A percentile compares a stretch with the other conserved stretches of the same genome.
These are phyloP conservation scores for Bimastos eiseni DNA, from an alignment of 2,888 invertebrate species.

Conservation along the genomic window DNA sequence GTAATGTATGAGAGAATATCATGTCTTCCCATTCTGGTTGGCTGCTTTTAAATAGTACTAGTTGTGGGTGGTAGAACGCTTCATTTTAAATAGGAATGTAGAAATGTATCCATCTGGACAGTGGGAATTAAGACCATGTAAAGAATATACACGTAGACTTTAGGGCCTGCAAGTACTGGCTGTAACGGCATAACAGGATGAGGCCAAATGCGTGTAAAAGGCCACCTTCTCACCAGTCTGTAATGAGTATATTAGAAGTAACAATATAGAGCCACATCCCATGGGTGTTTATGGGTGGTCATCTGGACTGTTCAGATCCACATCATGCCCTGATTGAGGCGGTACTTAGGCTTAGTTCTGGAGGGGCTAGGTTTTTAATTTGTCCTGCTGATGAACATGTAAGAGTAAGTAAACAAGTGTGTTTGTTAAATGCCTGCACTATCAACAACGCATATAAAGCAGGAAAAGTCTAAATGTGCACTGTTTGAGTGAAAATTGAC, in stretches of 20 bases:
- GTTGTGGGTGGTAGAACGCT: no score
- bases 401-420: no score
- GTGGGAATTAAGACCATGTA: no score
- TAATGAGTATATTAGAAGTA: neutral
- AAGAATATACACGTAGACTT: neutral
- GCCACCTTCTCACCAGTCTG: neutral
- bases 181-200: neutral
- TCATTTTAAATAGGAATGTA: no score
- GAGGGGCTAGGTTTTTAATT: neutral
- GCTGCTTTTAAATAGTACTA: neutral
- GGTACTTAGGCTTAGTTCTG: neutral
- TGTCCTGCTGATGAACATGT: neutral
- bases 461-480: neutral
- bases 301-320: neutral
- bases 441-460: neutral
- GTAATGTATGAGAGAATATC: neutral
- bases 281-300: neutral
- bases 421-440: neutral
- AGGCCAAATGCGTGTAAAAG: no score
- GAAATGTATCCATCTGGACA: no score
- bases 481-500: neutral
- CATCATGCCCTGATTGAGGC: neutral
- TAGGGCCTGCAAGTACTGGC: neutral
- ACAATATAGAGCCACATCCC: neutral
- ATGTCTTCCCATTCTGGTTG: neutral